A percentile compares a stretch with the other conserved stretches of the same genome.
Evolutionary conservation across 1,140 invertebrate species (phyloP).

Genomic region (Heliconius hewitsoni): DNA sequence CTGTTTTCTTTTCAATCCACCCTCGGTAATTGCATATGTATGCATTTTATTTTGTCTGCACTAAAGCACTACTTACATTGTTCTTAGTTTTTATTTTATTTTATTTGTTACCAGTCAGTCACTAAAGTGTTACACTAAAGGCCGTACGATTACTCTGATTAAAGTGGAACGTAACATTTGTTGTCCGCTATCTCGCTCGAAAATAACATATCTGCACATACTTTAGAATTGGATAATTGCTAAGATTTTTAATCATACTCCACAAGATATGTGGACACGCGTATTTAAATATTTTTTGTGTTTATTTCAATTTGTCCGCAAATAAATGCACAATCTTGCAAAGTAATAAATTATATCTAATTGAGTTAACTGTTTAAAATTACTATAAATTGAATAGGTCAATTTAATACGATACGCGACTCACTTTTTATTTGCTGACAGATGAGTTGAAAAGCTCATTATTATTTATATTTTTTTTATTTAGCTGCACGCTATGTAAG

Average conservation of each 20-base stretch:
- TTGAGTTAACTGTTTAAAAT: conserved; percentile 52
- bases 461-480: too few species aligned
- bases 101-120: conserved; percentile 33
- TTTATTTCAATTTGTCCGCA: conserved; percentile 46
- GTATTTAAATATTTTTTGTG: conserved; percentile 55
- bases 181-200: conserved; percentile 49
- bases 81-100: conserved; percentile 24
- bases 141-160: conserved; percentile 41
- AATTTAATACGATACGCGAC: conserved; percentile 8
- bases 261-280: conserved; percentile 39
- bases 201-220: conserved; percentile 57
- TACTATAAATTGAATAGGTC: conserved; percentile 49
- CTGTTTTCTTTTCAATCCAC: conserved; percentile 39
- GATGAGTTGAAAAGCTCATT: too few species aligned
- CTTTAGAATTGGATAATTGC: conserved; percentile 39
- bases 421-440: too few species aligned
- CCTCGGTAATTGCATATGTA: conserved; percentile 27
- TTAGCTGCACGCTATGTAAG: too few species aligned
- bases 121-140: conserved; percentile 58
- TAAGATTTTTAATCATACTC: conserved; percentile 51
- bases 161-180: conserved; percentile 37
- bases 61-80: conserved; percentile 37
- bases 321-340: conserved; percentile 43
- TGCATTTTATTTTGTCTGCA: conserved; percentile 26
- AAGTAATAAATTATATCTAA: conserved; percentile 53